These are phyloP conservation scores for Naso thynnoides DNA, from an alignment of 2,797 vertebrate genomes.

Conservation along the genomic window DNA sequence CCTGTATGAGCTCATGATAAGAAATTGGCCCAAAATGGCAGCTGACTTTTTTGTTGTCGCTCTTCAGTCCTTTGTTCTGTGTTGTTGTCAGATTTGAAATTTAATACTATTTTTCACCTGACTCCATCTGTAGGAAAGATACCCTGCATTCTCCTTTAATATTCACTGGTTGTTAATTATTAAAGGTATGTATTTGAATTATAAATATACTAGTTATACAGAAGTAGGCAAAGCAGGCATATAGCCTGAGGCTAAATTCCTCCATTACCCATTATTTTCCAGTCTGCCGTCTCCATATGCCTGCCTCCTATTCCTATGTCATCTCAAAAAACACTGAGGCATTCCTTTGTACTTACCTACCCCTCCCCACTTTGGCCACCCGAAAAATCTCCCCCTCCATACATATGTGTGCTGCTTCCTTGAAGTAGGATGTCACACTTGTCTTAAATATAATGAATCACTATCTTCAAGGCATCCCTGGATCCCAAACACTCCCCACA, in stretches of 20 bases:
- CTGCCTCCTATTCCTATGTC: constrained; percentile 96
- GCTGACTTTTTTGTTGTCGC: constrained; percentile 72
- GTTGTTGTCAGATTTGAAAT: constrained; percentile 87
- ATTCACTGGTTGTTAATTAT: constrained; percentile 99
- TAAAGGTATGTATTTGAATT: constrained; percentile 99
- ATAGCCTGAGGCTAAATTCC: constrained; percentile 98
- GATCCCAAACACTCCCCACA: constrained; percentile 95
- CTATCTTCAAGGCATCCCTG: constrained; percentile 97
- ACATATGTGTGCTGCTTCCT: constrained; percentile 95
- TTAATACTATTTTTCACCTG: constrained; percentile 90
- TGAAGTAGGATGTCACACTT: constrained; percentile 99
- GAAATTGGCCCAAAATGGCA: constrained; percentile 56
- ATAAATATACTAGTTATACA: constrained; percentile 99
- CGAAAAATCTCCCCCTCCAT: constrained; percentile 89
- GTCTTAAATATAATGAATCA: constrained; percentile 99
- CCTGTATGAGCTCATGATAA: constrained; percentile 35
- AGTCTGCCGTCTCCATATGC: constrained; percentile 97
- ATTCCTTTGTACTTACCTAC: constrained; percentile 96
- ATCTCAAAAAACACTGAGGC: constrained; percentile 94
- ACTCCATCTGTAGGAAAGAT: constrained; percentile 91
- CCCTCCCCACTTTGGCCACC: constrained; percentile 92
- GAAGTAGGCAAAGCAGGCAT: constrained; percentile 99
- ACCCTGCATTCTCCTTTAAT: constrained; percentile 97
- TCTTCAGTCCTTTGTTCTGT: constrained; percentile 89
- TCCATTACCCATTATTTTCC: constrained; percentile 99